Evolutionary conservation across 2,113 vertebrate species (phyloP).

Genomic region (Pluvialis apricaria): DNA sequence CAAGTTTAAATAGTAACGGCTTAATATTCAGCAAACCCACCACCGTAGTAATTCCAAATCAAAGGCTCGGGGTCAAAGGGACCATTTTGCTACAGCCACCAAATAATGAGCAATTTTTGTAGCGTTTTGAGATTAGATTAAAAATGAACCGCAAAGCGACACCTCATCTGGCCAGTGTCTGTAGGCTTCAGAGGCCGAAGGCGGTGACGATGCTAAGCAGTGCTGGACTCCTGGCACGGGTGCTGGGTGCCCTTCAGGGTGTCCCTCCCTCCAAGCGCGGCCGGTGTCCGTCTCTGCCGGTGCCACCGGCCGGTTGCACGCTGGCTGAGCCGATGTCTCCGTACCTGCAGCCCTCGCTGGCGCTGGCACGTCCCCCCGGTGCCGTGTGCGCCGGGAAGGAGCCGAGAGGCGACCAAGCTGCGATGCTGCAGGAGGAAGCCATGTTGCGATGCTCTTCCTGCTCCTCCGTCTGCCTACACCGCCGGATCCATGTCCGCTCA

Average conservation of each 20-base stretch:
- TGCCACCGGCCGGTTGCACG: neutral
- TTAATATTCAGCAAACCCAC: neutral
- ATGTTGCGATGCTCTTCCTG: neutral
- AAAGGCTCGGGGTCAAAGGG: slow-evolving; percentile 8
- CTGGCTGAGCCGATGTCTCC: neutral
- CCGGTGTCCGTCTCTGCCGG: neutral
- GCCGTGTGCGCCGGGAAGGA: neutral
- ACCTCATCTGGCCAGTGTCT: accelerated
- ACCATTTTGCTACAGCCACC: neutral
- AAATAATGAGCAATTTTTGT: neutral
- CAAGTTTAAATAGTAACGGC: neutral
- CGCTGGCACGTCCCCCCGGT: neutral
- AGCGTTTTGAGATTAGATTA: neutral
- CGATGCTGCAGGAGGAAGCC: accelerated
- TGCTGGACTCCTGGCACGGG: neutral
- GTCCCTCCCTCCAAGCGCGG: neutral
- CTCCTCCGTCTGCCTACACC: neutral
- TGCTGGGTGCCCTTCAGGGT: neutral
- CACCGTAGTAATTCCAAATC: neutral
- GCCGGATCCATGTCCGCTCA: accelerated
- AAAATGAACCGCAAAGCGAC: accelerated
- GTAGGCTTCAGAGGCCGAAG: accelerated
- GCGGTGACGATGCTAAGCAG: neutral
- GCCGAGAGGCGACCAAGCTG: neutral
- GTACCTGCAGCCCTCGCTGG: neutral